These are phyloP conservation scores for Holacanthella duospinosa DNA, from an alignment of 2,888 invertebrate genomes.

Conservation along the genomic window DNA sequence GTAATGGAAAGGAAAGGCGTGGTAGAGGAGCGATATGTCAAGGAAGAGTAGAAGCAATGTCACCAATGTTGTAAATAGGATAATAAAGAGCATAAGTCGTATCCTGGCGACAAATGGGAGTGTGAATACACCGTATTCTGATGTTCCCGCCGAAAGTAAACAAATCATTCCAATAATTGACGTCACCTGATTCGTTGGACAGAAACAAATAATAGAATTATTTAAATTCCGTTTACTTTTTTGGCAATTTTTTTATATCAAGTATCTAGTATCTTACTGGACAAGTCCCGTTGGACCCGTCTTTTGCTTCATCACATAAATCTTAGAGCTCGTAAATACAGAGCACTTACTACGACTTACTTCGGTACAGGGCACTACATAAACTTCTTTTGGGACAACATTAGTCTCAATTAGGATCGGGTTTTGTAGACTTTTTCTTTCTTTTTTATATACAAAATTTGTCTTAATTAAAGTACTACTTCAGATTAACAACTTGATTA, in stretches of 20 bases:
- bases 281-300: neutral
- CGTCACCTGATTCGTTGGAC: constrained; percentile 49
- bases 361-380: no score
- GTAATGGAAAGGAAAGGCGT: constrained; percentile 69
- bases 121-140: constrained; percentile 64
- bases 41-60: constrained; percentile 64
- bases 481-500: no score
- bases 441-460: no score
- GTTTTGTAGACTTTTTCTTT: no score
- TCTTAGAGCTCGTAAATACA: no score
- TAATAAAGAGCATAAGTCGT: constrained; percentile 66
- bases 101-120: constrained; percentile 62
- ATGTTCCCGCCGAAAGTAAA: constrained; percentile 63
- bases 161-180: constrained; percentile 62
- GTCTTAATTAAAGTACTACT: no score
- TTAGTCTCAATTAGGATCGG: no score
- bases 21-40: constrained; percentile 65
- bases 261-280: neutral
- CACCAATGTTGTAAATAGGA: constrained; percentile 61
- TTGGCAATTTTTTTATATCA: neutral
- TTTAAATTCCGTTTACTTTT: no score
- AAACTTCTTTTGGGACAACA: no score
- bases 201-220: neutral
- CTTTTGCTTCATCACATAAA: no score
- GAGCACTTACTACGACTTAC: no score